phyloP scores from a whole-genome alignment of 2,113 vertebrate species.

The Pundamilia nyererei region DNA sequence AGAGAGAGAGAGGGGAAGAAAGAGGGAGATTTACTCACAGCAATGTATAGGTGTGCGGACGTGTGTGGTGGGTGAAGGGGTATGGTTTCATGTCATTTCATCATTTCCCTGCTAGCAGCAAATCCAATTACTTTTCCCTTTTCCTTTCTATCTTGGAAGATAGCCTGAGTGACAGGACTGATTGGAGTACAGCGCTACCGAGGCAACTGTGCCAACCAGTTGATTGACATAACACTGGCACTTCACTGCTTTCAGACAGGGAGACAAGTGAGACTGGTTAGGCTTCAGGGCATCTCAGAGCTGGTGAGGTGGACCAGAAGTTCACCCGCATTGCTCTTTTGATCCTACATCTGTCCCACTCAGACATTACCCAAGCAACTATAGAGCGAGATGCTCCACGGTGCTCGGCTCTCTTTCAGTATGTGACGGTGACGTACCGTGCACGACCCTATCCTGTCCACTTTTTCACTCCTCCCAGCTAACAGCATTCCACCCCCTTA shows the following conservation, averaged over 20 bases:
- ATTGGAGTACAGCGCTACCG: conserved; percentile 23
- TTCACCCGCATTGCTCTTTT: background rate
- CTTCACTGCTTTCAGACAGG: conserved; percentile 31
- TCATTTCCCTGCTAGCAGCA: conserved; percentile 63
- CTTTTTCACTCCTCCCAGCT: background rate
- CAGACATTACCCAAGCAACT: background rate
- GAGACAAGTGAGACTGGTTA: conserved; percentile 32
- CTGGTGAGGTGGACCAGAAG: conserved; percentile 9
- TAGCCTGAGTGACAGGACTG: conserved; percentile 57
- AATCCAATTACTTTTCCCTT: conserved; percentile 65
- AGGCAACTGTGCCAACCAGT: conserved; percentile 47
- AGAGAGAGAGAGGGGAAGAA: background rate
- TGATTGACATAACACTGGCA: conserved; percentile 53
- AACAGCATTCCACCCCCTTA: background rate
- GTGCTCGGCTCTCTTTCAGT: background rate
- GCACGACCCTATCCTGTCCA: background rate
- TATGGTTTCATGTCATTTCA: conserved; percentile 63
- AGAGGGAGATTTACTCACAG: background rate
- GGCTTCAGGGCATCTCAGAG: conserved; percentile 24
- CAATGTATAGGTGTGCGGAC: conserved; percentile 23
- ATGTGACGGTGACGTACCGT: background rate
- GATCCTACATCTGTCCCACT: background rate
- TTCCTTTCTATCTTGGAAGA: conserved; percentile 57
- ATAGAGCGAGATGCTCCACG: background rate
- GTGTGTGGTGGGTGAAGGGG: conserved; percentile 6